Percentiles rank a stretch among this genome's conserved stretches.
These are phyloP conservation scores for Anisognathus igniventris DNA, from an alignment of 2,797 vertebrate genomes.

Conservation along the genomic window DNA sequence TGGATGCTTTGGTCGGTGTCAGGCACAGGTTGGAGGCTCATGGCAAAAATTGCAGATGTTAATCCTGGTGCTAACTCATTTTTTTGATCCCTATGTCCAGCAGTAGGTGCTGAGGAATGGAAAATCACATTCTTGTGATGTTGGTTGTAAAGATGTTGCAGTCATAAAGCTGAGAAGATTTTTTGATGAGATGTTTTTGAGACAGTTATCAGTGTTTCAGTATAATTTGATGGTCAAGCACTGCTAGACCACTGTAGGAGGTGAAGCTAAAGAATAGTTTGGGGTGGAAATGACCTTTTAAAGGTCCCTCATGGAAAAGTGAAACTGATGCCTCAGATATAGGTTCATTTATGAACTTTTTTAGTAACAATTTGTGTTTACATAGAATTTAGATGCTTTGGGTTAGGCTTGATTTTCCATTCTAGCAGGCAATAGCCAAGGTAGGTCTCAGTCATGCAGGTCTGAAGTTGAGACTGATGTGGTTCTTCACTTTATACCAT, in stretches of 20 bases:
- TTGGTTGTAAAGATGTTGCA: background rate
- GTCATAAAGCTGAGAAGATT: background rate
- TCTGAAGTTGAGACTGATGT: background rate
- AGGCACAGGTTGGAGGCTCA: rapidly evolving
- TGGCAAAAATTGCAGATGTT: background rate
- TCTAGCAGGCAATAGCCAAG: too few species aligned
- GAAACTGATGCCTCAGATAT: background rate
- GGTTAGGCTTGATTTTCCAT: background rate
- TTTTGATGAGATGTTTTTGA: background rate
- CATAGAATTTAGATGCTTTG: background rate
- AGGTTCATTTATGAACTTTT: background rate
- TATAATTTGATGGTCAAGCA: background rate
- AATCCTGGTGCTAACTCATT: rapidly evolving
- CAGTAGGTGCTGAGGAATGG: background rate
- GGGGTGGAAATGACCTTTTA: background rate
- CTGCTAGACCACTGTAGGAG: background rate
- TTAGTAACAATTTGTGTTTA: rapidly evolving
- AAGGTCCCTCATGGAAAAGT: background rate
- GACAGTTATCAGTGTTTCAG: background rate
- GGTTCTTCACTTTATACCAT: background rate
- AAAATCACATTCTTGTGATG: background rate
- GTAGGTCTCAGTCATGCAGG: background rate
- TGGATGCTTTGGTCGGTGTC: background rate
- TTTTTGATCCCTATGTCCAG: background rate
- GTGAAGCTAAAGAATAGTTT: background rate